Conservation (phyloP, 1,140 invertebrate species). For the Brachionus calyciflorus region DNA sequence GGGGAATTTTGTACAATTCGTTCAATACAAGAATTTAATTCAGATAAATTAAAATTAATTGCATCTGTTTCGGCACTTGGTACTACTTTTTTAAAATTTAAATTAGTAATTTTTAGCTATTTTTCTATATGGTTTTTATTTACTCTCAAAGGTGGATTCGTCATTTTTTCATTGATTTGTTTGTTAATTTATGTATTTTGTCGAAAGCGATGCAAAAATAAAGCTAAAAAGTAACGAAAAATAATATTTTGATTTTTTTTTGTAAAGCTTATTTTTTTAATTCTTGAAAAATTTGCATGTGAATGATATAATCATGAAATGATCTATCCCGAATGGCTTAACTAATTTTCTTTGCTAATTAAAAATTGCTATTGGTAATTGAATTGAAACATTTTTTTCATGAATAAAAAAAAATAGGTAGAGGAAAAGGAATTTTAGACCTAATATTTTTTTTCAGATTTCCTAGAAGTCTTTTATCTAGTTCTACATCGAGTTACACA, state of each 20-base stretch:
- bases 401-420: too few species aligned
- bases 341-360: too few species aligned
- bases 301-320: too few species aligned
- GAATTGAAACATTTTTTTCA: too few species aligned
- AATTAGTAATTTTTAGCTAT: too few species aligned
- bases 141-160: slow-evolving; percentile 1
- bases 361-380: too few species aligned
- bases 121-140: background rate
- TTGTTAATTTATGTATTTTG: background rate
- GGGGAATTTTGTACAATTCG: slow-evolving; percentile 25
- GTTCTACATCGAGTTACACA: slow-evolving; percentile 15
- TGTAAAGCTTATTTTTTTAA: too few species aligned
- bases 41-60: background rate
- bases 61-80: background rate
- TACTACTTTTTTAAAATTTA: background rate
- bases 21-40: background rate
- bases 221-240: slow-evolving; percentile 27
- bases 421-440: background rate
- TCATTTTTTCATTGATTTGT: background rate
- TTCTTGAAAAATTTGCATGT: too few species aligned
- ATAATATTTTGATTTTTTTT: background rate
- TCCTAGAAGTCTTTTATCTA: background rate
- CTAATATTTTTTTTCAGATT: slow-evolving; percentile 15
- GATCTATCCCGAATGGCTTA: too few species aligned
- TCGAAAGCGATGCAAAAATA: background rate